phyloP scores from a whole-genome alignment of 2,797 vertebrate genomes.

The Toxotes lorentzi region DNA sequence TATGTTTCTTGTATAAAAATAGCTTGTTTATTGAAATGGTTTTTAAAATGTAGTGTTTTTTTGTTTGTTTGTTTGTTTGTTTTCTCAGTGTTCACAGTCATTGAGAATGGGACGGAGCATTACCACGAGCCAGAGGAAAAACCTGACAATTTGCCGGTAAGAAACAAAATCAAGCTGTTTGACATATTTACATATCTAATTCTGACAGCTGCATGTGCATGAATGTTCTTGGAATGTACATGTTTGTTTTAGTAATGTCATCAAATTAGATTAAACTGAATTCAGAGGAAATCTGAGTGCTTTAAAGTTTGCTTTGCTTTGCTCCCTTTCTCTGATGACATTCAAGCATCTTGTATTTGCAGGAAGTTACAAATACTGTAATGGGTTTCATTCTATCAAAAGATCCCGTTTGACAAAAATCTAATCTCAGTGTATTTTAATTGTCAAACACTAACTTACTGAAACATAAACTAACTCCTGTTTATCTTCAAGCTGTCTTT shows the following conservation, averaged over 20 bases:
- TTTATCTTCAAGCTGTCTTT: background rate
- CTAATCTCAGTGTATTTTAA: background rate
- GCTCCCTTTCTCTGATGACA: background rate
- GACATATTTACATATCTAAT: background rate
- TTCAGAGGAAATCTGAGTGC: background rate
- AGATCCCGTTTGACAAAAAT: background rate
- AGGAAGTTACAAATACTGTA: background rate
- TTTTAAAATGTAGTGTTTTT: background rate
- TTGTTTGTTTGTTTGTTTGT: constrained; percentile 30
- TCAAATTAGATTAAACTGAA: background rate
- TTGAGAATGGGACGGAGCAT: constrained; percentile 92
- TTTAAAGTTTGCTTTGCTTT: background rate
- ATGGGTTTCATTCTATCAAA: background rate
- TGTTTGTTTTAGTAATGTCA: background rate
- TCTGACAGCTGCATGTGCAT: background rate
- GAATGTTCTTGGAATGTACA: background rate
- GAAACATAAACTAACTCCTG: background rate
- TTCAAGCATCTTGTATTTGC: background rate
- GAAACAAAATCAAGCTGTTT: constrained; percentile 31
- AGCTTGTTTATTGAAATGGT: background rate
- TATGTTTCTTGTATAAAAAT: background rate
- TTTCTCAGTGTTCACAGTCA: constrained; percentile 90
- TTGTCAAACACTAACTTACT: no score
- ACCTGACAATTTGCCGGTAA: constrained; percentile 83
- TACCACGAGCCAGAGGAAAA: constrained; percentile 87